A percentile compares a stretch with the other conserved stretches of the same genome.
These are phyloP conservation scores for Porites lobata DNA, from an alignment of 92 coral and sea anemone genomes.

Conservation along the genomic window DNA sequence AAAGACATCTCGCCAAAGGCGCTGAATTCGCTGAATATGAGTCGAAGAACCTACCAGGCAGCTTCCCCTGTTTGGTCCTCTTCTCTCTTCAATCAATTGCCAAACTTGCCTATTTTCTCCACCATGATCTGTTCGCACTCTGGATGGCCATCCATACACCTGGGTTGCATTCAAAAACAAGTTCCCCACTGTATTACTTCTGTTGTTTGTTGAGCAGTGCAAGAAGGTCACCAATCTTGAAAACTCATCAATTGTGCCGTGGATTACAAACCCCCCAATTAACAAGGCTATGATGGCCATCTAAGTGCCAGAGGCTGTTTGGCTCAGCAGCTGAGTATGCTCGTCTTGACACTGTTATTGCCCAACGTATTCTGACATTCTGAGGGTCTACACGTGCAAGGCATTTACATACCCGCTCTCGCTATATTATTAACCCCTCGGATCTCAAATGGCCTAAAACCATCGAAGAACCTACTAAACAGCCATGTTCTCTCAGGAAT, in stretches of 20 bases:
- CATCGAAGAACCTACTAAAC: slow-evolving; percentile 43
- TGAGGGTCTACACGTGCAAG: too few species aligned
- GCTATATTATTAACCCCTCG: too few species aligned
- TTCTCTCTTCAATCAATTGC: slow-evolving; percentile 63
- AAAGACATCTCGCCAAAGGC: slow-evolving; percentile 74
- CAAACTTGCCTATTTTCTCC: slow-evolving; percentile 66
- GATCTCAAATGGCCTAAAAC: too few species aligned
- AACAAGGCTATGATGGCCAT: slow-evolving; percentile 53
- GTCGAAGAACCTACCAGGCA: slow-evolving; percentile 60
- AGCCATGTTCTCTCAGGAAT: slow-evolving; percentile 43
- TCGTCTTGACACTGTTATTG: slow-evolving; percentile 51
- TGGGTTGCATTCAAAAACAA: slow-evolving; percentile 31
- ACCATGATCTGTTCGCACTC: slow-evolving; percentile 69
- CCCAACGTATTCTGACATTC: slow-evolving; percentile 50
- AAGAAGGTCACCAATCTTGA: slow-evolving; percentile 33
- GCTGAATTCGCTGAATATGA: slow-evolving; percentile 58
- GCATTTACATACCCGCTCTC: too few species aligned
- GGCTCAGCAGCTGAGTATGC: slow-evolving; percentile 59
- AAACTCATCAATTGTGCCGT: slow-evolving; percentile 35
- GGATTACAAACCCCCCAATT: slow-evolving; percentile 41
- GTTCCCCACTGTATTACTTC: slow-evolving; percentile 30
- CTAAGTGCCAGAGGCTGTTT: slow-evolving; percentile 68
- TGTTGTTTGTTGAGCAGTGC: slow-evolving; percentile 57
- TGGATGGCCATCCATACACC: slow-evolving; percentile 55
- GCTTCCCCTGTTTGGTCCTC: slow-evolving; percentile 69